Evolutionary conservation across 2,113 vertebrate species (phyloP).

Genomic region (Arenaria interpres): DNA sequence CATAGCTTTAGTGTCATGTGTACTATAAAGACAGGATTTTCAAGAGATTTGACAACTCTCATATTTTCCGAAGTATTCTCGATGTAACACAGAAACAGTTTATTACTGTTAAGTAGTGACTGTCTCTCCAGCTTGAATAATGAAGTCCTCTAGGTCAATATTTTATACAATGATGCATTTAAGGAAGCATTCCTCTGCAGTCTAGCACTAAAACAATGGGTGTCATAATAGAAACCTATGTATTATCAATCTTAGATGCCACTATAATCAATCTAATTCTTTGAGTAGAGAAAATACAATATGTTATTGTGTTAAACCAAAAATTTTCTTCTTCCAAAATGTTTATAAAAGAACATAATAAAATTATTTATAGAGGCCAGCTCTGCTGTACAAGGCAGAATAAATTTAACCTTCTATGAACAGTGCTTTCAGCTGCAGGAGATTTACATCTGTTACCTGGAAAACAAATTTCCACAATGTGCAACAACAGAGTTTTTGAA

Average conservation of each 20-base stretch:
- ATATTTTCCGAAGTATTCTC: constrained; percentile 81
- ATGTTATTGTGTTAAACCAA: constrained; percentile 82
- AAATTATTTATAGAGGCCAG: constrained; percentile 74
- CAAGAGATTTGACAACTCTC: constrained; percentile 82
- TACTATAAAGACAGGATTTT: constrained; percentile 85
- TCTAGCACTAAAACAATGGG: constrained; percentile 88
- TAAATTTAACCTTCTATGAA: constrained; percentile 70
- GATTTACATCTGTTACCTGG: constrained; percentile 63
- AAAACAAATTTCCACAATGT: background rate
- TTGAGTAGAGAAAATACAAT: constrained; percentile 75
- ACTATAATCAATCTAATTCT: constrained; percentile 89
- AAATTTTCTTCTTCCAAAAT: constrained; percentile 74
- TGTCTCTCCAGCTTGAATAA: constrained; percentile 88
- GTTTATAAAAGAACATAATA: constrained; percentile 72
- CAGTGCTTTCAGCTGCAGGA: constrained; percentile 13
- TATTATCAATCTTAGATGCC: constrained; percentile 87
- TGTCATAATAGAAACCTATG: constrained; percentile 87
- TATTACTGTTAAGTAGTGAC: constrained; percentile 88
- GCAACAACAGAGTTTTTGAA: background rate
- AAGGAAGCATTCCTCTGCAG: constrained; percentile 84
- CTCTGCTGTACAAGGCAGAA: constrained; percentile 15
- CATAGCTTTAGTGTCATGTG: constrained; percentile 80
- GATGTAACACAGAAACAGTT: constrained; percentile 84
- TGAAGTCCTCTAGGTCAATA: constrained; percentile 91
- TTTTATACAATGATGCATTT: constrained; percentile 95